Percentiles rank a stretch among this genome's conserved stretches.
Evolutionary conservation across 2,888 invertebrate genomes (phyloP).

Genomic region (Zelleria hepariella): DNA sequence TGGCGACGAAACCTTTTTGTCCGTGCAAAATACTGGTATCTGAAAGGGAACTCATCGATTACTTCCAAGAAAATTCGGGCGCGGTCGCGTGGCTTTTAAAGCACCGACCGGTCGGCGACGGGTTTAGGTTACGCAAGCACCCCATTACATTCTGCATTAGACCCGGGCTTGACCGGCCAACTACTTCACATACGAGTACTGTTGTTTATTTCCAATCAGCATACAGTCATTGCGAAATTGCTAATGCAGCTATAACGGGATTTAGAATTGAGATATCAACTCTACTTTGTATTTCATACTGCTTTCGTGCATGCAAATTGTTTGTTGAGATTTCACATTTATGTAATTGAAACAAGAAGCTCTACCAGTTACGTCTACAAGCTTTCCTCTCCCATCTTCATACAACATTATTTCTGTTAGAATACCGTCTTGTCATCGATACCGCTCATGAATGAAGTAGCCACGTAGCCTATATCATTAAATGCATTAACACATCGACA

Average conservation of each 20-base stretch:
- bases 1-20: slow-evolving; percentile 63
- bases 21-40: slow-evolving; percentile 43
- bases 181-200: not conserved
- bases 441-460: not conserved
- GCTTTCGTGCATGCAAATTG: not conserved
- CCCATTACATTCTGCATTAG: slow-evolving; percentile 4
- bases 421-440: not conserved
- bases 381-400: not conserved
- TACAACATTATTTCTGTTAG: not conserved
- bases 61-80: slow-evolving; percentile 49
- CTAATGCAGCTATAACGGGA: not conserved
- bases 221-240: not conserved
- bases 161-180: not conserved
- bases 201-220: slow-evolving; percentile 2
- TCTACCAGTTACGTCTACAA: not conserved
- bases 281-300: not conserved
- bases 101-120: not conserved
- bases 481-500: not conserved
- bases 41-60: slow-evolving; percentile 38
- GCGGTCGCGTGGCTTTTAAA: slow-evolving; percentile 8
- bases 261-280: not conserved
- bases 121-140: slow-evolving; percentile 1
- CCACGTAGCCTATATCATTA: not conserved
- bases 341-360: not conserved
- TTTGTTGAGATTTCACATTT: not conserved